A percentile compares a stretch with the other conserved stretches of the same genome.
Evolutionary conservation across 1,140 invertebrate species (phyloP).

Genomic region (Drosophila virilis): DNA sequence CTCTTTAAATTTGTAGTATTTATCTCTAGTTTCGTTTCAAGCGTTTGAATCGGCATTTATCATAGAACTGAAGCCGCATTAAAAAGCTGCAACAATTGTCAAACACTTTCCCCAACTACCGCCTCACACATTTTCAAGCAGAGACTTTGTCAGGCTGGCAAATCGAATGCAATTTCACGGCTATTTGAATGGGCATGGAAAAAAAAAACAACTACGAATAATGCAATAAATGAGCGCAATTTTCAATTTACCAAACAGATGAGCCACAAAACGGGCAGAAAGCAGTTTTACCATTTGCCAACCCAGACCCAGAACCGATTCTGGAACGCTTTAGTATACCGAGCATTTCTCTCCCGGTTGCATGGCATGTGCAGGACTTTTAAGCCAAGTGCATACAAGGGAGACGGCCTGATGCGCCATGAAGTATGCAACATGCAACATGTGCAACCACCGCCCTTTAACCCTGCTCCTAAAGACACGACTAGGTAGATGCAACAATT

Average conservation of each 20-base stretch:
- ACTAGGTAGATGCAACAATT: slow-evolving; percentile 51
- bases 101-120: background rate
- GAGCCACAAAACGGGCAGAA: slow-evolving; percentile 62
- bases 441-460: slow-evolving; percentile 32
- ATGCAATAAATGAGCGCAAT: slow-evolving; percentile 78
- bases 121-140: slow-evolving; percentile 23
- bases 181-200: slow-evolving; percentile 63
- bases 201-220: slow-evolving; percentile 55
- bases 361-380: slow-evolving; percentile 40
- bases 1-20: slow-evolving; percentile 1
- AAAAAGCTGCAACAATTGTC: no score
- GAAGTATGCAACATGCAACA: slow-evolving; percentile 65
- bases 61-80: background rate
- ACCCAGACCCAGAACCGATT: background rate
- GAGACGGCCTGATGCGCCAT: slow-evolving; percentile 20
- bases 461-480: no score
- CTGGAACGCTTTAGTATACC: background rate
- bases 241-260: slow-evolving; percentile 77
- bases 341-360: background rate
- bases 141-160: slow-evolving; percentile 46
- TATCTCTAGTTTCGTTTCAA: background rate
- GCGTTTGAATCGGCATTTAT: background rate
- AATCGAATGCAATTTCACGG: slow-evolving; percentile 79
- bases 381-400: slow-evolving; percentile 59
- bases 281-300: slow-evolving; percentile 1